Conservation (phyloP, 1,140 invertebrate species). For the Gryllus bimaculatus region DNA sequence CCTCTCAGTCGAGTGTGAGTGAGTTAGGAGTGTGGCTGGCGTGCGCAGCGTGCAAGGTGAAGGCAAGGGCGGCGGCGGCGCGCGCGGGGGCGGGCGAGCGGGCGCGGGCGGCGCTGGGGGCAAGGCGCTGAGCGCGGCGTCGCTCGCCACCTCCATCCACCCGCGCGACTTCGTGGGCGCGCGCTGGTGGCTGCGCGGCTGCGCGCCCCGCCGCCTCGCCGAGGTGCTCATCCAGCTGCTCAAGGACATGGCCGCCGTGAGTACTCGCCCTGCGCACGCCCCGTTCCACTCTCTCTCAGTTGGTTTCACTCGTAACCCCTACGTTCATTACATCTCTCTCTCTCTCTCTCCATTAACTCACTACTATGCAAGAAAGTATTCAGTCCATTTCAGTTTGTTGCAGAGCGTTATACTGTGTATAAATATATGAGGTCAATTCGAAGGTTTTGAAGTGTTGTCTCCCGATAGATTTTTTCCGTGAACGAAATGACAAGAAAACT, state of each 20-base stretch:
- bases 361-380: too few relatives aligned
- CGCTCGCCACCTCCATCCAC: conserved; percentile 47
- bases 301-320: too few relatives aligned
- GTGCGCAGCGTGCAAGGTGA: conserved; percentile 33
- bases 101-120: conserved; percentile 42
- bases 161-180: conserved; percentile 43
- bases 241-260: conserved; percentile 84
- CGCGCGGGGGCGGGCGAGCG: conserved; percentile 49
- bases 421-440: too few relatives aligned
- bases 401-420: too few relatives aligned
- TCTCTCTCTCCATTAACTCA: too few relatives aligned
- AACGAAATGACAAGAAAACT: too few relatives aligned
- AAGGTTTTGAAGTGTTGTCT: too few relatives aligned
- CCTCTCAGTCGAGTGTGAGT: conserved; percentile 52
- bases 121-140: conserved; percentile 52
- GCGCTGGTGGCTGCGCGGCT: conserved; percentile 82
- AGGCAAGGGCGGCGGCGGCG: conserved; percentile 37
- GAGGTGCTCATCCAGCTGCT: conserved; percentile 80
- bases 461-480: too few relatives aligned
- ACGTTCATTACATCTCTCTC: too few relatives aligned
- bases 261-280: too few relatives aligned
- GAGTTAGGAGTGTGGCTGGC: conserved; percentile 32
- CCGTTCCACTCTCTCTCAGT: too few relatives aligned
- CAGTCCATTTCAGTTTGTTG: too few relatives aligned
- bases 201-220: conserved; percentile 71